These are phyloP conservation scores for Pedicia rivosa DNA, from an alignment of 2,888 invertebrate genomes.

Conservation along the genomic window DNA sequence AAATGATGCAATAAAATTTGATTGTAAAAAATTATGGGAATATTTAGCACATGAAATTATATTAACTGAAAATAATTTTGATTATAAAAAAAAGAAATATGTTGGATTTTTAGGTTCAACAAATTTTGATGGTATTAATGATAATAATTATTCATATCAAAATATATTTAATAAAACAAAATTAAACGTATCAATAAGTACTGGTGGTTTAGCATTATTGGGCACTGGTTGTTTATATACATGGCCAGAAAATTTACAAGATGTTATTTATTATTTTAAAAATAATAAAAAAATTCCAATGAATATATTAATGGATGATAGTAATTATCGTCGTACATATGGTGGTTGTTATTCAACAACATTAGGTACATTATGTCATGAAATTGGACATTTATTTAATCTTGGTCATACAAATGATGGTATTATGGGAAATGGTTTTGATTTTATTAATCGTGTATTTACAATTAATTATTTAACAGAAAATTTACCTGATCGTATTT, in stretches of 20 bases:
- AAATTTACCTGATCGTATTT: slow-evolving; percentile 22
- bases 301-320: slow-evolving; percentile 70
- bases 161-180: slow-evolving; percentile 52
- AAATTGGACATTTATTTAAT: slow-evolving; percentile 88
- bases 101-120: slow-evolving; percentile 82
- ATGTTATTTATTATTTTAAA: slow-evolving; percentile 38
- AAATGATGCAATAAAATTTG: slow-evolving; percentile 52
- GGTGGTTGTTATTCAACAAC: slow-evolving; percentile 84
- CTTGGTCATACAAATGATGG: slow-evolving; percentile 81
- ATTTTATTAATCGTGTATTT: slow-evolving; percentile 65
- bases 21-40: slow-evolving; percentile 69
- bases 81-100: slow-evolving; percentile 53
- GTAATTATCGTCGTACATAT: slow-evolving; percentile 72
- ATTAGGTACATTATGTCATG: slow-evolving; percentile 81
- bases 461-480: slow-evolving; percentile 38
- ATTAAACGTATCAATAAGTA: slow-evolving; percentile 80
- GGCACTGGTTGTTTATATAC: slow-evolving; percentile 82
- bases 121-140: slow-evolving; percentile 47
- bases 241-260: slow-evolving; percentile 61
- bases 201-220: slow-evolving; percentile 81
- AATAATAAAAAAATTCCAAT: slow-evolving; percentile 48
- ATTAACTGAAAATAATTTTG: slow-evolving; percentile 44
- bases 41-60: slow-evolving; percentile 73
- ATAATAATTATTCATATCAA: slow-evolving; percentile 47
- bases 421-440: slow-evolving; percentile 86